Conservation (phyloP, 2,113 vertebrate species). For the Micromys minutus region DNA sequence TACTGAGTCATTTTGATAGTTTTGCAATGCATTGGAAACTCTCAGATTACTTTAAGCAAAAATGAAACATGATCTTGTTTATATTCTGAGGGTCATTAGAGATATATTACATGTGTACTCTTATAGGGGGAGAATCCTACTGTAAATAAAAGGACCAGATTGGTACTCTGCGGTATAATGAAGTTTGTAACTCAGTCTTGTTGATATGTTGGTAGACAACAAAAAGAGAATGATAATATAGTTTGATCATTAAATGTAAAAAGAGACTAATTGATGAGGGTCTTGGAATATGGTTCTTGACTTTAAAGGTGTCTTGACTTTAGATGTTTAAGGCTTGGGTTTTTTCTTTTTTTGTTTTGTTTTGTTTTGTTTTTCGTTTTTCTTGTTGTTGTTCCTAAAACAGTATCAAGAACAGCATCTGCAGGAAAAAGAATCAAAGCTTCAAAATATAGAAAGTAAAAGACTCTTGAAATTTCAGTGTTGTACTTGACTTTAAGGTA, state of each 20-base stretch:
- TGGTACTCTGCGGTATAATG: background rate
- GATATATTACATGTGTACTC: background rate
- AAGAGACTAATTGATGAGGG: background rate
- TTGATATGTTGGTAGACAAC: background rate
- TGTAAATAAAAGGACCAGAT: background rate
- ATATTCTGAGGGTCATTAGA: background rate
- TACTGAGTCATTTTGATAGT: background rate
- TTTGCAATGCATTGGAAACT: background rate
- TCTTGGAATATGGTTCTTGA: background rate
- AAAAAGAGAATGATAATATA: background rate
- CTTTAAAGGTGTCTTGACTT: background rate
- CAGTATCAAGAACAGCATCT: background rate
- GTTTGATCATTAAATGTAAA: background rate
- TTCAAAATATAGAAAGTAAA: background rate
- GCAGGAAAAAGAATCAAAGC: background rate
- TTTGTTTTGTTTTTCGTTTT: background rate
- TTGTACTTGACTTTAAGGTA: constrained; percentile 24
- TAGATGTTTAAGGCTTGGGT: background rate
- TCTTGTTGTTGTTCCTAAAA: background rate
- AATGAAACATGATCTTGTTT: background rate
- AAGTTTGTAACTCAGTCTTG: background rate
- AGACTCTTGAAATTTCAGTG: constrained; percentile 31
- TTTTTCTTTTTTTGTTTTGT: rapidly evolving
- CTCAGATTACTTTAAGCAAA: background rate
- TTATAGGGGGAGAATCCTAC: background rate